Evolutionary conservation across 1,140 invertebrate species (phyloP).

Genomic region (Protaetia brevitarsis): DNA sequence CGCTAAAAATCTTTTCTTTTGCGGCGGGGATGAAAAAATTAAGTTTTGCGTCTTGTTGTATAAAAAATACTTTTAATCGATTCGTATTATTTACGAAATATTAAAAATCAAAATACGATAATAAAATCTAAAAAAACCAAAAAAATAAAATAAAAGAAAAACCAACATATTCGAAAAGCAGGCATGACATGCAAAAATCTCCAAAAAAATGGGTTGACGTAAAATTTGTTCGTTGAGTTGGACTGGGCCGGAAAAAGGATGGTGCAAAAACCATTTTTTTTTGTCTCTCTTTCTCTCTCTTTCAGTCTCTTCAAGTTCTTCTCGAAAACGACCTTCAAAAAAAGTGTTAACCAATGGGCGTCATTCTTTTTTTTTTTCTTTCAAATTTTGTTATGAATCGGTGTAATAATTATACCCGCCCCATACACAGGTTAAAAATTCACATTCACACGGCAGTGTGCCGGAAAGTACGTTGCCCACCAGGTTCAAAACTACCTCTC

Average conservation of each 20-base stretch:
- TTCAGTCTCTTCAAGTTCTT: neutral
- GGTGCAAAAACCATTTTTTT: slow-evolving; percentile 47
- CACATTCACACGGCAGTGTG: slow-evolving; percentile 51
- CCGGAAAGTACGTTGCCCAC: slow-evolving; percentile 43
- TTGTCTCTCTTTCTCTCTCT: slow-evolving; percentile 22
- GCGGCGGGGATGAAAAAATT: too few species aligned
- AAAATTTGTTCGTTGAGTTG: slow-evolving; percentile 30
- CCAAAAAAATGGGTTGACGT: slow-evolving; percentile 35
- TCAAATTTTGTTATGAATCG: slow-evolving; percentile 13
- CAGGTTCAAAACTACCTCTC: slow-evolving; percentile 46
- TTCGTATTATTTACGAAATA: too few species aligned
- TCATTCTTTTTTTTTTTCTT: too few species aligned
- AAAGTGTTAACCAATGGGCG: slow-evolving; percentile 52
- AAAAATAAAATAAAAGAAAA: slow-evolving; percentile 50
- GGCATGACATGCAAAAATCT: slow-evolving; percentile 58
- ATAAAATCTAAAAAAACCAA: slow-evolving; percentile 37
- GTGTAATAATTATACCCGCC: slow-evolving; percentile 54
- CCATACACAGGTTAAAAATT: slow-evolving; percentile 71
- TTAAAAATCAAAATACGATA: too few species aligned
- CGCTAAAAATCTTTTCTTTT: too few species aligned
- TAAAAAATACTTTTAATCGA: too few species aligned
- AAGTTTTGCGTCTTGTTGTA: too few species aligned
- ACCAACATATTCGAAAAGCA: slow-evolving; percentile 49
- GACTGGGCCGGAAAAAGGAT: slow-evolving; percentile 49
- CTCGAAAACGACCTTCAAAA: slow-evolving; percentile 58